Evolutionary conservation across 2,797 vertebrate genomes (phyloP).

Genomic region (Salmo trutta): DNA sequence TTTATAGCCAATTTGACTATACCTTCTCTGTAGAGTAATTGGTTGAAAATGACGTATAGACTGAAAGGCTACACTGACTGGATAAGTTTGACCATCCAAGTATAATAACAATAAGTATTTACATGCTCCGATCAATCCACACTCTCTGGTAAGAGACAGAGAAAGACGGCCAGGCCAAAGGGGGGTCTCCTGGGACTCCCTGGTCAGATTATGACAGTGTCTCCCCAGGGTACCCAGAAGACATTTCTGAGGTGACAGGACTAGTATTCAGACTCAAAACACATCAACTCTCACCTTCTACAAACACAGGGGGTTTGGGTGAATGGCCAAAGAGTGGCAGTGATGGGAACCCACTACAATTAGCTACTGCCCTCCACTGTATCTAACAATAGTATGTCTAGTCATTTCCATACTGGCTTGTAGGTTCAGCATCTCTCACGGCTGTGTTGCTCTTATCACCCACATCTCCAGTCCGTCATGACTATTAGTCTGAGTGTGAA

Average conservation of each 20-base stretch:
- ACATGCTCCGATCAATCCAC: background rate
- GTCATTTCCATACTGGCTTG: background rate
- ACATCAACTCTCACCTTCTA: background rate
- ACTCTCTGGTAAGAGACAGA: background rate
- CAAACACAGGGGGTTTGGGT: background rate
- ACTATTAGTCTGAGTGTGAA: background rate
- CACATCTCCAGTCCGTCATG: background rate
- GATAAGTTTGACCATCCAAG: background rate
- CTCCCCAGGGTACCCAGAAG: background rate
- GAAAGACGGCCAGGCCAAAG: background rate
- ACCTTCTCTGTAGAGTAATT: background rate
- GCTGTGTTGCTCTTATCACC: background rate
- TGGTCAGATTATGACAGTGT: background rate
- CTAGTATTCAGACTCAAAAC: background rate
- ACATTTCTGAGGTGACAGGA: conserved; percentile 9
- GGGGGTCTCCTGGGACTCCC: background rate
- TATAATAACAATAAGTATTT: background rate
- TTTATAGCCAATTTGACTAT: background rate
- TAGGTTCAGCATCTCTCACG: background rate
- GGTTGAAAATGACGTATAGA: background rate
- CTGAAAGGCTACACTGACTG: background rate
- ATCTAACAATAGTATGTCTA: background rate
- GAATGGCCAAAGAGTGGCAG: background rate
- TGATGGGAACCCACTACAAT: background rate
- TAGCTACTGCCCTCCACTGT: background rate